A percentile compares a stretch with the other conserved stretches of the same genome.
Evolutionary conservation across 2,888 invertebrate species (phyloP).

Genomic region (Minunthozetes semirufus): DNA sequence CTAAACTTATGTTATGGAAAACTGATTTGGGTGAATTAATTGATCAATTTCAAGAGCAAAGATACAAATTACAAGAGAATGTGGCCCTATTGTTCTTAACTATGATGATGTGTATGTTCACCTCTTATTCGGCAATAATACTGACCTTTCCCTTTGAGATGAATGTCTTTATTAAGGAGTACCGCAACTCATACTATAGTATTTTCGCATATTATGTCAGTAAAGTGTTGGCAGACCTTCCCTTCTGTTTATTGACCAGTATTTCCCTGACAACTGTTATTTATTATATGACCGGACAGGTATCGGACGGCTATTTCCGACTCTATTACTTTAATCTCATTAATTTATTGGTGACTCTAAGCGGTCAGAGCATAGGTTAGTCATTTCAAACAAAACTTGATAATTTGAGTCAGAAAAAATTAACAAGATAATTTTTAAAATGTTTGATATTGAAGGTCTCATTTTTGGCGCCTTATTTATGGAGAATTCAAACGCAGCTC

Average conservation of each 20-base stretch:
- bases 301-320: constrained; percentile 49
- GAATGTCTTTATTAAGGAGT: constrained; percentile 64
- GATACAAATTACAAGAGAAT: constrained; percentile 67
- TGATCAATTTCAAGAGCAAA: too few species aligned
- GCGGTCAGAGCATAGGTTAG: constrained; percentile 81
- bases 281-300: constrained; percentile 88
- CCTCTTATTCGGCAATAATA: constrained; percentile 91
- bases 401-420: too few species aligned
- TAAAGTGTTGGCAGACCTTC: constrained; percentile 70
- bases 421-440: too few species aligned
- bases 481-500: not conserved
- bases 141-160: constrained; percentile 79
- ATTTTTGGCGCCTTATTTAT: constrained; percentile 30
- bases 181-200: constrained; percentile 84
- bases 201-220: constrained; percentile 72
- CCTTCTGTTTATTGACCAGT: constrained; percentile 52
- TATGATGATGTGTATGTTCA: constrained; percentile 85
- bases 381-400: too few species aligned
- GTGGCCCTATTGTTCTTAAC: constrained; percentile 83
- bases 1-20: too few species aligned
- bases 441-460: constrained; percentile 14
- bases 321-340: constrained; percentile 52
- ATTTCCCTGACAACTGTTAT: not conserved
- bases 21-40: too few species aligned
- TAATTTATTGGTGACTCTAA: constrained; percentile 82